Percentiles rank a stretch among this genome's conserved stretches.
These are phyloP conservation scores for Leptoclinus maculatus DNA, from an alignment of 2,797 vertebrate genomes.

Conservation along the genomic window DNA sequence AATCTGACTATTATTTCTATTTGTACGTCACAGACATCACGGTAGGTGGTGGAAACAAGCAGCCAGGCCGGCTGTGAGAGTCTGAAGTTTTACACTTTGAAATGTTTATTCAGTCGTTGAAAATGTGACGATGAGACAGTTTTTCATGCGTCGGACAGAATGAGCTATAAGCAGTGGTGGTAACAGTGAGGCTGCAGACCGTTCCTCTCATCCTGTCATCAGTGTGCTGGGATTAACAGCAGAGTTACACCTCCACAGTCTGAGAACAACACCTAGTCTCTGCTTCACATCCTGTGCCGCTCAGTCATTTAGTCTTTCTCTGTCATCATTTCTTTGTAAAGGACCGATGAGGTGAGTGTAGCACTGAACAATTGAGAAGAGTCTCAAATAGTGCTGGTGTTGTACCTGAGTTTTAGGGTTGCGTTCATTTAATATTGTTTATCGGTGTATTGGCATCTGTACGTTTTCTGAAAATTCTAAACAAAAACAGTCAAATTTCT, in stretches of 20 bases:
- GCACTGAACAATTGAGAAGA: neutral
- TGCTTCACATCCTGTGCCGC: neutral
- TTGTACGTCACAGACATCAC: slow-evolving; percentile 14
- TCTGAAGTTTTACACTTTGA: slow-evolving; percentile 6
- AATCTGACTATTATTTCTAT: slow-evolving; percentile 1
- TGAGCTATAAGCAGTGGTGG: neutral
- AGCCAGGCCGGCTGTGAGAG: neutral
- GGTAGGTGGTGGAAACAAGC: fast-evolving
- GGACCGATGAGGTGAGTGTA: neutral
- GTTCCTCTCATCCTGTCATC: slow-evolving; percentile 34
- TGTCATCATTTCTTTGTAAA: neutral
- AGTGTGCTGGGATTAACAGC: slow-evolving; percentile 35
- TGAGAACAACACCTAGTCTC: neutral
- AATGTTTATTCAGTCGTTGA: neutral
- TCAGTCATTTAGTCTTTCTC: neutral
- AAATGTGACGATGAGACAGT: neutral
- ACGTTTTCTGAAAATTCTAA: neutral
- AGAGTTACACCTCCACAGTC: slow-evolving; percentile 22
- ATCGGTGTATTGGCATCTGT: neutral
- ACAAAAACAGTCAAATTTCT: too few relatives aligned
- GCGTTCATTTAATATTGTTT: neutral
- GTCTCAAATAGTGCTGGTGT: neutral
- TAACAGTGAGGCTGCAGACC: neutral
- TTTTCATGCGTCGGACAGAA: neutral
- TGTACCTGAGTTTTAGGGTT: neutral